A percentile compares a stretch with the other conserved stretches of the same genome.
Evolutionary conservation across 2,888 invertebrate genomes (phyloP).

Genomic region (Drosophila yooni): DNA sequence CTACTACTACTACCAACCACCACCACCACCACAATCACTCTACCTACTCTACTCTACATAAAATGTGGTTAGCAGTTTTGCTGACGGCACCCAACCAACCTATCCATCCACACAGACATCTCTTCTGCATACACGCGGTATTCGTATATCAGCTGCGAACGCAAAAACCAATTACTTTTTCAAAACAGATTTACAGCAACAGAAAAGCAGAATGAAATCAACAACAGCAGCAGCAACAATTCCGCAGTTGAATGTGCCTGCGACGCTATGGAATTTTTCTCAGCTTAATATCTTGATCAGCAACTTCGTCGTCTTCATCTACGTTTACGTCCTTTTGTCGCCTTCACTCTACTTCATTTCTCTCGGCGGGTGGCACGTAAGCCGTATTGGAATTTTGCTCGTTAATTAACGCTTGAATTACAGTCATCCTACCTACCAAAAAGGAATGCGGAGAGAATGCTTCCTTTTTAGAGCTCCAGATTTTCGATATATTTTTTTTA

Average conservation of each 20-base stretch:
- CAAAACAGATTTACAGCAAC: slow-evolving; percentile 73
- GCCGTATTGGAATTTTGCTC: slow-evolving; percentile 56
- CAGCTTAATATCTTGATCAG: slow-evolving; percentile 12
- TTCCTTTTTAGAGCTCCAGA: slow-evolving; percentile 3
- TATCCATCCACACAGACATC: slow-evolving; percentile 64
- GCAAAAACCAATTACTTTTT: slow-evolving; percentile 70
- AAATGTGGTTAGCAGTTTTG: slow-evolving; percentile 69
- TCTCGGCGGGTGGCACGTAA: slow-evolving; percentile 53
- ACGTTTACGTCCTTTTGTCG: slow-evolving; percentile 31
- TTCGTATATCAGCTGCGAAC: slow-evolving; percentile 81
- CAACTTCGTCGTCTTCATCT: slow-evolving; percentile 7
- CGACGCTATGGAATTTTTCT: slow-evolving; percentile 39
- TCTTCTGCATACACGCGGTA: slow-evolving; percentile 68
- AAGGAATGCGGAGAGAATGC: slow-evolving; percentile 18
- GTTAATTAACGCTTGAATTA: slow-evolving; percentile 62
- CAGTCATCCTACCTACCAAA: slow-evolving; percentile 40
- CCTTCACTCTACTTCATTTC: slow-evolving; percentile 23
- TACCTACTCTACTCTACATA: slow-evolving; percentile 67
- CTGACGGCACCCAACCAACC: slow-evolving; percentile 62
- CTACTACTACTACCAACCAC: slow-evolving; percentile 18
- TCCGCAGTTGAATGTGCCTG: slow-evolving; percentile 42
- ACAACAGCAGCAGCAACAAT: slow-evolving; percentile 3
- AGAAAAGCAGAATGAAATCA: slow-evolving; percentile 15
- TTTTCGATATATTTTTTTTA: slow-evolving; percentile 16
- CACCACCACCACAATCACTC: slow-evolving; percentile 62